Conservation (phyloP, 2,113 vertebrate genomes). For the Parus major region DNA sequence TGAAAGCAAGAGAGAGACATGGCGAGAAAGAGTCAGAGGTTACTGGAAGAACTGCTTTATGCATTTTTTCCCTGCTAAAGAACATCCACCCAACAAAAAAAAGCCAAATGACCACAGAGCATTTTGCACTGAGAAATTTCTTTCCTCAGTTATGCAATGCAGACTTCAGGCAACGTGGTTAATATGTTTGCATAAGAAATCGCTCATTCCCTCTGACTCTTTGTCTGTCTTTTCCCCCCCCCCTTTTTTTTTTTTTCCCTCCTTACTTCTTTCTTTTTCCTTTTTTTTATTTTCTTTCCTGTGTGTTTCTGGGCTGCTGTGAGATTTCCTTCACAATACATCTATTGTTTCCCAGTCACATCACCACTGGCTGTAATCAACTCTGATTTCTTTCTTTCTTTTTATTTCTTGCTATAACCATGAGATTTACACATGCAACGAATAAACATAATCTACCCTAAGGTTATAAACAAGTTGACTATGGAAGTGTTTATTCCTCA, state of each 20-base stretch:
- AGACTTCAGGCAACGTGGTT: slow-evolving; percentile 18
- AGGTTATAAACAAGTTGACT: slow-evolving; percentile 21
- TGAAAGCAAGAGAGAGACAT: slow-evolving; percentile 53
- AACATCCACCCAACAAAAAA: not conserved
- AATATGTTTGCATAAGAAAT: slow-evolving; percentile 46
- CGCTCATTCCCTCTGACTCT: not conserved
- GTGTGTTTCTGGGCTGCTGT: not conserved
- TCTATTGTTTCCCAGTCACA: slow-evolving; percentile 36
- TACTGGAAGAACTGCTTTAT: slow-evolving; percentile 63
- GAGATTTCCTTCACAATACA: slow-evolving; percentile 24
- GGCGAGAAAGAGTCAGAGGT: slow-evolving; percentile 68
- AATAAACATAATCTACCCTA: not conserved
- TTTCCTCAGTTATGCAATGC: not conserved
- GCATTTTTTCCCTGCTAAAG: slow-evolving; percentile 7
- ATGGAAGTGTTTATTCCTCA: slow-evolving; percentile 1
- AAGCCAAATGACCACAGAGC: not conserved
- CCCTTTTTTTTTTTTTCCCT: not conserved
- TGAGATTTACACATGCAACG: not conserved
- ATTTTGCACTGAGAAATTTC: slow-evolving; percentile 5
- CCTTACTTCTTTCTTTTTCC: rapidly evolving
- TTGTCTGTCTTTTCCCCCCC: not conserved
- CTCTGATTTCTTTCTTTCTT: slow-evolving; percentile 1
- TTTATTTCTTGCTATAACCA: slow-evolving; percentile 40
- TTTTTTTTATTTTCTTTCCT: not conserved
- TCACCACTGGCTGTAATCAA: slow-evolving; percentile 12